These are phyloP conservation scores for Hyalella azteca DNA, from an alignment of 2,888 invertebrate genomes.

Conservation along the genomic window DNA sequence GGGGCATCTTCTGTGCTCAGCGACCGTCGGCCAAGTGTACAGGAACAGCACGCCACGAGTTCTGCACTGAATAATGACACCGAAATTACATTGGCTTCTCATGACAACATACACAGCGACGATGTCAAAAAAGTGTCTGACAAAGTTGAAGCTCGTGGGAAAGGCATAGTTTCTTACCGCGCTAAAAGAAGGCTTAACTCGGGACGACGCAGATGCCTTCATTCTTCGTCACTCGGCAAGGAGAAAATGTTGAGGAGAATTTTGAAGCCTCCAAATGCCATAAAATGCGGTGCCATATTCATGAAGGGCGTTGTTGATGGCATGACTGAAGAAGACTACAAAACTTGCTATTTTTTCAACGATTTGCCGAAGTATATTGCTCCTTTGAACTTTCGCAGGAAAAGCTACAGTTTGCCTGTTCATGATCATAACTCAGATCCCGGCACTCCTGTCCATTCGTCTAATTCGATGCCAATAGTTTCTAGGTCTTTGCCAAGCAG, in stretches of 20 bases:
- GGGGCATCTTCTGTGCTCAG: not conserved
- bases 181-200: not conserved
- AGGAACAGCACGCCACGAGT: not conserved
- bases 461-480: not conserved
- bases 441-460: not conserved
- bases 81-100: too few relatives aligned
- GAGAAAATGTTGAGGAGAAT: not conserved
- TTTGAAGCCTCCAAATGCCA: not conserved
- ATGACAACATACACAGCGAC: not conserved
- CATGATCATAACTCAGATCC: not conserved
- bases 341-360: slow-evolving; percentile 19
- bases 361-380: slow-evolving; percentile 25
- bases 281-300: not conserved
- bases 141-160: not conserved
- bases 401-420: not conserved
- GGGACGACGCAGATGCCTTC: not conserved
- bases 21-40: not conserved
- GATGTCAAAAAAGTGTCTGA: not conserved
- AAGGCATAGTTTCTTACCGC: not conserved
- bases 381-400: not conserved
- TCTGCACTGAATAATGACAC: too few relatives aligned
- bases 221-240: not conserved
- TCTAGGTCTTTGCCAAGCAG: not conserved
- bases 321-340: slow-evolving; percentile 54
- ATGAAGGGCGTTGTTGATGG: slow-evolving; percentile 45